phyloP scores from a whole-genome alignment of 2,888 invertebrate genomes.

The Ophonus ardosiacus region DNA sequence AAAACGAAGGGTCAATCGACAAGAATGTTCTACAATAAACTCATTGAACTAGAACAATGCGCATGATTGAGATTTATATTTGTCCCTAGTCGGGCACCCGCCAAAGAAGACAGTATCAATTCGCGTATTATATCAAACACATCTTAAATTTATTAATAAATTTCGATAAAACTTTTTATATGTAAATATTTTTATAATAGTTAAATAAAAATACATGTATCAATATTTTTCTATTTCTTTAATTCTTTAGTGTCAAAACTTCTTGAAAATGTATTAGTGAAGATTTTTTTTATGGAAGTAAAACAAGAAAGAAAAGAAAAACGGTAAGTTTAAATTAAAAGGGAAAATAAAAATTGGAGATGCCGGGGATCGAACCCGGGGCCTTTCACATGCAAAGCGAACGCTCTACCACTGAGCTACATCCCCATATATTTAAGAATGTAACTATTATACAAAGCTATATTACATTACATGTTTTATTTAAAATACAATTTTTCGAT shows the following conservation, averaged over 20 bases:
- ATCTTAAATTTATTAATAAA: conserved; percentile 3
- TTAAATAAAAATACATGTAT: conserved; percentile 4
- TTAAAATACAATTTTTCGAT: neutral
- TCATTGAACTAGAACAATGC: conserved; percentile 24
- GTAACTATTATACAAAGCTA: neutral
- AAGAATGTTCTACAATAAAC: neutral
- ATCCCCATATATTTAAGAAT: conserved; percentile 78
- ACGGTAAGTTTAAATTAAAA: conserved; percentile 39
- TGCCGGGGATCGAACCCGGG: conserved; percentile 99
- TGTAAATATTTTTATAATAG: neutral
- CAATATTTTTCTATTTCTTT: neutral
- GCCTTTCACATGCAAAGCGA: conserved; percentile 99
- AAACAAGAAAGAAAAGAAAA: conserved; percentile 40
- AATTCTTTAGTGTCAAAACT: neutral
- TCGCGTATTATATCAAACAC: conserved; percentile 16
- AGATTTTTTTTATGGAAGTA: conserved; percentile 35
- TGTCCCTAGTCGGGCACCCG: conserved; percentile 15
- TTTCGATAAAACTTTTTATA: neutral
- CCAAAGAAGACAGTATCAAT: conserved; percentile 57
- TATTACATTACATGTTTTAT: neutral
- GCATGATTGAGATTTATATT: conserved; percentile 39
- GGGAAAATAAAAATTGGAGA: conserved; percentile 80
- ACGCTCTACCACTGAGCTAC: conserved; percentile 99
- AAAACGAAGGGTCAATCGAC: neutral
- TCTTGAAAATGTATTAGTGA: neutral